phyloP scores from a whole-genome alignment of 2,113 vertebrate species.

The Pipa parva region DNA sequence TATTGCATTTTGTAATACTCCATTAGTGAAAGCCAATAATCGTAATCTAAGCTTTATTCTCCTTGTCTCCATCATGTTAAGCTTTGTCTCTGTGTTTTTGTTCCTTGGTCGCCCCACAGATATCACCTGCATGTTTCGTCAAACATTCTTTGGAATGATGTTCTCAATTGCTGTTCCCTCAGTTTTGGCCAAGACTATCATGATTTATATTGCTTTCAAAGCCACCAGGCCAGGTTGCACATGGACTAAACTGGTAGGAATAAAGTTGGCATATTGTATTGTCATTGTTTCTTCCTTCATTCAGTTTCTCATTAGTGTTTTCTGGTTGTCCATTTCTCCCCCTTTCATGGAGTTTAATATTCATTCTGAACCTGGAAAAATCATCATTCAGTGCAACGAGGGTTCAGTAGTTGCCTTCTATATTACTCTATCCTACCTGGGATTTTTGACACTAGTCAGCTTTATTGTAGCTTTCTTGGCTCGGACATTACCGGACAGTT shows the following conservation, averaged over 20 bases:
- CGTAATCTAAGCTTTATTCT: conserved; percentile 6
- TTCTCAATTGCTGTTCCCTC: conserved; percentile 18
- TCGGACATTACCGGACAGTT: too few species aligned
- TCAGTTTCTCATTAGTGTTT: conserved; percentile 17
- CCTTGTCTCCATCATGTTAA: conserved; percentile 5
- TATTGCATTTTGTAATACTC: conserved; percentile 3
- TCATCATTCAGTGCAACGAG: conserved; percentile 37
- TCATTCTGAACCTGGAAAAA: neutral
- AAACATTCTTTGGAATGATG: neutral
- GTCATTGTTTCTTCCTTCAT: neutral
- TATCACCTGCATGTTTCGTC: conserved; percentile 13
- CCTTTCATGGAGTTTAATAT: conserved; percentile 21
- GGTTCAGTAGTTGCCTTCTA: too few species aligned
- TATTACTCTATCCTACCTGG: too few species aligned
- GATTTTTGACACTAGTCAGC: too few species aligned
- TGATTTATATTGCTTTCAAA: conserved; percentile 16
- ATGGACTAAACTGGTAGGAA: neutral
- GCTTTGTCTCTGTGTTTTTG: conserved; percentile 6
- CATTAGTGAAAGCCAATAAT: conserved; percentile 15
- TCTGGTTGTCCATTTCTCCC: conserved; percentile 19
- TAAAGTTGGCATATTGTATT: neutral
- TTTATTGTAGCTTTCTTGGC: too few species aligned
- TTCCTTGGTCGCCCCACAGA: neutral
- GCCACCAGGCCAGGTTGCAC: conserved; percentile 5
- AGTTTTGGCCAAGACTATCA: conserved; percentile 28